Conservation (phyloP, 2,888 invertebrate genomes). For the Hymenopus coronatus region DNA sequence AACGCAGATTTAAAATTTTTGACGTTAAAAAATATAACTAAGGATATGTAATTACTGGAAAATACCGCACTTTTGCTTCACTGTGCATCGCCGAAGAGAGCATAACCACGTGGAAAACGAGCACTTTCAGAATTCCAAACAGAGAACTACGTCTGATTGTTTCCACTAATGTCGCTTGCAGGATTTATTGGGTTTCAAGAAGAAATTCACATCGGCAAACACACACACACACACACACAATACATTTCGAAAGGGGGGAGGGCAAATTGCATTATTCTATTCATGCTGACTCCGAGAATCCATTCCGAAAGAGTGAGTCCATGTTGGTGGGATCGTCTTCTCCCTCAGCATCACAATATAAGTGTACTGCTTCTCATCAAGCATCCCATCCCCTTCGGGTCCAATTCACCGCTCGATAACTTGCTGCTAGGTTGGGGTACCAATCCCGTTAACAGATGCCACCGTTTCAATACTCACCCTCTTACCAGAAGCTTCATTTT, state of each 20-base stretch:
- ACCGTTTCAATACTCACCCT: background rate
- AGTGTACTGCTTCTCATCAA: background rate
- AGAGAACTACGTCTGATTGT: background rate
- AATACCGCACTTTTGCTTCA: background rate
- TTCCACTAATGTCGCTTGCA: background rate
- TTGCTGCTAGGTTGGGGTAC: background rate
- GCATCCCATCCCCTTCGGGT: background rate
- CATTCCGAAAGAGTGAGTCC: background rate
- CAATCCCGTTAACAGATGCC: background rate
- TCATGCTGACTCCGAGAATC: background rate
- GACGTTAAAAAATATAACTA: background rate
- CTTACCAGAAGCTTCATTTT: background rate
- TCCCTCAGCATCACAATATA: background rate
- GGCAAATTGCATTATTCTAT: background rate
- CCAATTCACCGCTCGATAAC: background rate
- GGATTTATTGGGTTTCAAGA: background rate
- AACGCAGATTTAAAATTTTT: background rate
- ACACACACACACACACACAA: background rate
- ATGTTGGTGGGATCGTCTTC: background rate
- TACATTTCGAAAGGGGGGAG: background rate
- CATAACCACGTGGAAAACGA: background rate
- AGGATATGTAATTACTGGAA: background rate
- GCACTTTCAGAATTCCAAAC: background rate
- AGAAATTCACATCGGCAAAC: background rate
- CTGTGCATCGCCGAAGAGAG: background rate